These are phyloP conservation scores for Charanyca ferruginea DNA, from an alignment of 2,888 invertebrate species.

Conservation along the genomic window DNA sequence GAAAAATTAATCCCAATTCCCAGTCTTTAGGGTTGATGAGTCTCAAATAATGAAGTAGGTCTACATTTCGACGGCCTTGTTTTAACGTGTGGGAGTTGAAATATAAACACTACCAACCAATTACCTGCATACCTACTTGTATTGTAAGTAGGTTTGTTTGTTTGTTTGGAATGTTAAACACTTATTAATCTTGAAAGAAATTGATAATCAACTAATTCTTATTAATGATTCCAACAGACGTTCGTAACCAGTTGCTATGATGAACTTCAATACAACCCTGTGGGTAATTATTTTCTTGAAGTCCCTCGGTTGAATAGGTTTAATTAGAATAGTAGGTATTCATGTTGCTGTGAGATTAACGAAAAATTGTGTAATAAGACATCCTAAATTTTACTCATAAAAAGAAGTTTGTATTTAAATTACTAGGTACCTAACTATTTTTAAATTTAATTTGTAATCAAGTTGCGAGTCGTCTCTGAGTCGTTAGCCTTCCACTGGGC, in stretches of 20 bases:
- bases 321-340: slow-evolving; percentile 3
- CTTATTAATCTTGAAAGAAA: background rate
- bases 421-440: background rate
- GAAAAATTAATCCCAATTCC: slow-evolving; percentile 34
- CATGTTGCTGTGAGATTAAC: background rate
- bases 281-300: slow-evolving; percentile 3
- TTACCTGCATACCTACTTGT: background rate
- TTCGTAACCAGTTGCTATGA: background rate
- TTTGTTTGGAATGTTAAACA: slow-evolving; percentile 4
- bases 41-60: background rate
- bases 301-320: no score
- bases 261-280: slow-evolving; percentile 7
- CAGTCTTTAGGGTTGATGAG: background rate
- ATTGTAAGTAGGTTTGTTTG: slow-evolving; percentile 1
- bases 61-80: background rate
- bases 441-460: slow-evolving; percentile 16
- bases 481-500: slow-evolving; percentile 43
- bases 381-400: background rate
- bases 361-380: background rate
- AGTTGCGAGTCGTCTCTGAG: slow-evolving; percentile 16
- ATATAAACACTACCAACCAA: slow-evolving; percentile 27
- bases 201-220: background rate
- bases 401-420: background rate
- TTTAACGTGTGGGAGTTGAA: slow-evolving; percentile 35
- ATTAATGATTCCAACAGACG: background rate